phyloP scores from a whole-genome alignment of 2,797 vertebrate genomes.

The Lacerta viridis region DNA sequence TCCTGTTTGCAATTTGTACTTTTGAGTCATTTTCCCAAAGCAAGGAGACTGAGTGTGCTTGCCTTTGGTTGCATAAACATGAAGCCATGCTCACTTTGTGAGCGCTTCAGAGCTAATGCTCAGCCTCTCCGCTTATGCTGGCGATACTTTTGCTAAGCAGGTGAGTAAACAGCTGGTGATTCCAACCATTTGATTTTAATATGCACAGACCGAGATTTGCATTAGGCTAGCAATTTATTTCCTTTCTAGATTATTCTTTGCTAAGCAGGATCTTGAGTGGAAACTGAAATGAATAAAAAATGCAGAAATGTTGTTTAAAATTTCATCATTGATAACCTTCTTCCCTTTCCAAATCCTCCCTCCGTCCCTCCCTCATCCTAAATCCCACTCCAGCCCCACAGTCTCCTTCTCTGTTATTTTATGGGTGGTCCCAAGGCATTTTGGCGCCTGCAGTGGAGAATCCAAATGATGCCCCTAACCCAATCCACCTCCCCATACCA shows the following conservation, averaged over 20 bases:
- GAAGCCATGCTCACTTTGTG: background rate
- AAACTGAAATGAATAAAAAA: background rate
- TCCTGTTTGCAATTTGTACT: background rate
- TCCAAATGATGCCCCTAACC: too few relatives aligned
- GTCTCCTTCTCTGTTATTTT: background rate
- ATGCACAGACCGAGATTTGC: background rate
- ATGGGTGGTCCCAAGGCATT: background rate
- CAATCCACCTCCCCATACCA: background rate
- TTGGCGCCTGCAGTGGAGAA: background rate
- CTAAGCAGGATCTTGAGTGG: background rate
- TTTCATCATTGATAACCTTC: background rate
- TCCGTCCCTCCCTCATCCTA: background rate
- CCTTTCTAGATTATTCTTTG: background rate
- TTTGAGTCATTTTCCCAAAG: slow-evolving; percentile 10
- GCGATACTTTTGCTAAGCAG: background rate
- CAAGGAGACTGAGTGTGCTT: background rate
- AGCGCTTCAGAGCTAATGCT: background rate
- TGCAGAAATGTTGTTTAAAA: background rate
- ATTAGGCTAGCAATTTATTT: background rate
- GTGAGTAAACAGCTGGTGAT: slow-evolving; percentile 10
- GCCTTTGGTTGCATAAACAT: background rate
- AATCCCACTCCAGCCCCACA: background rate
- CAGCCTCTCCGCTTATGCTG: background rate
- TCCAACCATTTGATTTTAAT: background rate
- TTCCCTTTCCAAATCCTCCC: background rate